Evolutionary conservation across 2,888 invertebrate genomes (phyloP), one percentile per base, ranked within the genome.

Genomic region (Ormyrus labotus): DNA sequence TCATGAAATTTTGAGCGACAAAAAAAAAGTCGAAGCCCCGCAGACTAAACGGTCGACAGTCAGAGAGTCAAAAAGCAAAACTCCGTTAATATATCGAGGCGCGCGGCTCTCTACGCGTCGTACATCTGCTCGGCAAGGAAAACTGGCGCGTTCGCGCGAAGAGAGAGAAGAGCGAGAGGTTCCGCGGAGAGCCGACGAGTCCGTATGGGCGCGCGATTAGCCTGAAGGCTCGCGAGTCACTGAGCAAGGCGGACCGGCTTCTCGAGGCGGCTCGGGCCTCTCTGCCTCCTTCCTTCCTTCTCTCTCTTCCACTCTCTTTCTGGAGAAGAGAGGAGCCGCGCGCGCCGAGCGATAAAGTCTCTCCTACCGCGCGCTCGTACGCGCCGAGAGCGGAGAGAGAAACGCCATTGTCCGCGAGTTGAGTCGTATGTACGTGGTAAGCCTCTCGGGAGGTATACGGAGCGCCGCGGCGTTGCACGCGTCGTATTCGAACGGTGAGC

Each of bases 141-240:
- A 10, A 53, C 53, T 8, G 53, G 65, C n/a, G 65, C n/a, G 50
- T 48, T 6, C 9, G 10, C 13, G 6, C n/a, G 60, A 60, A 60
- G 13, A 10, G 55, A 57, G 48, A 61, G n/a, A 61, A 34, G n/a
- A 34, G 9, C 19, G 19, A 13, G 34, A 61, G 60, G 19, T 19
- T 19, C 19, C 19, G 19, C 19, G 19, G 19, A 19, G 19, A 19
- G 19, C 19, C 9, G 5, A 10, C 65, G 58, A 48, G 13, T 61
- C 11, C 13, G 55, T 51, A 47, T 10, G 0, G 0, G 48, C 64
- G 48, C 87, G 87, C 87, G 88, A 87, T 89, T 87, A 85, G 87
- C 84, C 86, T 85, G 88, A 85, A 87, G 89, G 88, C 88, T 87
- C 87, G 86, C 86, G 87, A 88, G 87, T 86, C 86, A 90, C 90